Evolutionary conservation across 2,113 vertebrate species (phyloP).

Genomic region (Pao palembangensis): DNA sequence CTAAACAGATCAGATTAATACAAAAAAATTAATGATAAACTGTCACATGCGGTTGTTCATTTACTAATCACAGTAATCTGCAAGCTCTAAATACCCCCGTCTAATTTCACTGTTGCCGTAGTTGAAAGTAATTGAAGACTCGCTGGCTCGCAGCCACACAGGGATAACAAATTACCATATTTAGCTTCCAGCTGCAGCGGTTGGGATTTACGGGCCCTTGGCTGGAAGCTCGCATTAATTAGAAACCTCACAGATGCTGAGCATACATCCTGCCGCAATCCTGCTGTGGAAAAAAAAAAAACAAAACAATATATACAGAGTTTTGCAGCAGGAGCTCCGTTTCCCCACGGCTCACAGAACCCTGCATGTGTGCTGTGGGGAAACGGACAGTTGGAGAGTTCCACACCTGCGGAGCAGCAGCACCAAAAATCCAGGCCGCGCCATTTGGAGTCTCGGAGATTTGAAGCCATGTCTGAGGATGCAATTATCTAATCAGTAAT

Average conservation of each 20-base stretch:
- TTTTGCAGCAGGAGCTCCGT: too few species aligned
- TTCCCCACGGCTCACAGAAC: too few species aligned
- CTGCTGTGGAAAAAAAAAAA: slow-evolving; percentile 6
- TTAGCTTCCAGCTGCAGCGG: slow-evolving; percentile 39
- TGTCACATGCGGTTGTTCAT: slow-evolving; percentile 20
- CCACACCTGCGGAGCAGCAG: too few species aligned
- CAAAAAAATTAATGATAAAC: slow-evolving; percentile 37
- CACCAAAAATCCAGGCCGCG: slow-evolving; percentile 17
- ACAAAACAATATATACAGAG: neutral
- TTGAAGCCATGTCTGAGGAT: slow-evolving; percentile 5
- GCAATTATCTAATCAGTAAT: slow-evolving; percentile 4
- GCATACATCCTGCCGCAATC: slow-evolving; percentile 37
- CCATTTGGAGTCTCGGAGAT: neutral
- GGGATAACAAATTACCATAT: slow-evolving; percentile 45
- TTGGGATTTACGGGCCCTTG: slow-evolving; percentile 55
- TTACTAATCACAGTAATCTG: slow-evolving; percentile 53
- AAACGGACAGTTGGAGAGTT: too few species aligned
- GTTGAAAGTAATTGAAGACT: slow-evolving; percentile 50
- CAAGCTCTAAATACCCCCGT: slow-evolving; percentile 38
- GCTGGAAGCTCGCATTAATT: slow-evolving; percentile 48
- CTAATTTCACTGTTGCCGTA: slow-evolving; percentile 51
- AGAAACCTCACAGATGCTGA: slow-evolving; percentile 48
- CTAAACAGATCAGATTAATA: slow-evolving; percentile 18
- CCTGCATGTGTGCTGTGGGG: too few species aligned
- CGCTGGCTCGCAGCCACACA: slow-evolving; percentile 36